Conservation (phyloP, 2,888 invertebrate genomes). For the Diarsia dahlii region DNA sequence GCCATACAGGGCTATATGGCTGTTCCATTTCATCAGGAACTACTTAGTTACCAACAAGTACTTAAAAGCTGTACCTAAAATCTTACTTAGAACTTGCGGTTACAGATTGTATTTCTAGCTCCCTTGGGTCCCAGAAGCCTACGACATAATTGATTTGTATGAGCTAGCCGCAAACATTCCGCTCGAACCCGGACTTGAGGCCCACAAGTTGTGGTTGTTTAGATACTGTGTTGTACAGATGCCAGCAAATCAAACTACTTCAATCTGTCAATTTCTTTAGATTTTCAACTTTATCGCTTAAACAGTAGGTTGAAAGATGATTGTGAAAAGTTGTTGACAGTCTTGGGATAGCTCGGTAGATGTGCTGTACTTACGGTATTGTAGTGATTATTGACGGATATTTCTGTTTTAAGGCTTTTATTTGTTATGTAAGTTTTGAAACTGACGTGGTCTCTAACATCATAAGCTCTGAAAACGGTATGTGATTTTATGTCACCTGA, state of each 20-base stretch:
- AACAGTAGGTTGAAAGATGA: too few species aligned
- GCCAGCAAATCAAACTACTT: too few species aligned
- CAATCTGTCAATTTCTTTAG: too few species aligned
- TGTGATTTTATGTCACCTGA: too few species aligned
- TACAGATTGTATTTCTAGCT: not conserved
- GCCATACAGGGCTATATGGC: not conserved
- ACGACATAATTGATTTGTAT: constrained; percentile 17
- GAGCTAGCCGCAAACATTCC: constrained; percentile 20
- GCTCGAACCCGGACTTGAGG: not conserved
- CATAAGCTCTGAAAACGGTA: too few species aligned
- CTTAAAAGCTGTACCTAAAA: not conserved
- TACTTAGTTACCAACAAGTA: not conserved
- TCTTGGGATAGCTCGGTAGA: too few species aligned
- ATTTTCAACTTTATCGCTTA: too few species aligned
- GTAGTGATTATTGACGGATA: not conserved
- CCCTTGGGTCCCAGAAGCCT: not conserved
- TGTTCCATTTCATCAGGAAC: not conserved
- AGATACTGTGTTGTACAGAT: not conserved
- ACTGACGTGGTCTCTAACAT: too few species aligned
- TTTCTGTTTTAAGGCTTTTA: not conserved
- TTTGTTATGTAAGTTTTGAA: too few species aligned
- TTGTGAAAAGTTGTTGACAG: too few species aligned
- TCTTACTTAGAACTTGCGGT: not conserved
- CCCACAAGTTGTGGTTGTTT: not conserved
- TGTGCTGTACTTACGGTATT: not conserved